A percentile compares a stretch with the other conserved stretches of the same genome.
Conservation (phyloP, 2,888 invertebrate species). For the Tachystola acroxantha region DNA sequence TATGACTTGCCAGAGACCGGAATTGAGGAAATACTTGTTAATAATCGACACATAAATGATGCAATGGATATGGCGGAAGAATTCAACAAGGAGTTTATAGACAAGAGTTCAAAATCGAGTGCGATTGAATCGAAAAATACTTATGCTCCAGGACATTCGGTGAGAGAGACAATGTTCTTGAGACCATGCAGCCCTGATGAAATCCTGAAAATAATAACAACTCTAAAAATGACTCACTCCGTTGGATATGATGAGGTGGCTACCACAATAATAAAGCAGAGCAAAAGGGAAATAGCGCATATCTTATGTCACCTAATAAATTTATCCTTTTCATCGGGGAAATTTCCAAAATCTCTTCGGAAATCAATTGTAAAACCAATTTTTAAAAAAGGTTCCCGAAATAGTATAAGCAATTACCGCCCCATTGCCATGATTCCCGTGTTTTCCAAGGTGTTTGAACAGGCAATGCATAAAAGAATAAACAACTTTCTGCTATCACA, state of each 20-base stretch:
- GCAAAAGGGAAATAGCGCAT: conserved; percentile 1
- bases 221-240: too few relatives aligned
- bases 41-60: background rate
- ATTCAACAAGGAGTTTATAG: conserved; percentile 3
- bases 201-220: too few relatives aligned
- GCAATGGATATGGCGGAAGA: background rate
- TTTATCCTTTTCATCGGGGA: conserved; percentile 5
- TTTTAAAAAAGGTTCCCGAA: conserved; percentile 4
- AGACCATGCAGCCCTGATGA: too few relatives aligned
- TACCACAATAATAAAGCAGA: too few relatives aligned
- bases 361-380: conserved; percentile 6
- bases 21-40: background rate
- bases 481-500: background rate
- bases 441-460: conserved; percentile 10
- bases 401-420: background rate
- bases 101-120: background rate
- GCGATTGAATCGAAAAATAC: too few relatives aligned
- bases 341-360: conserved; percentile 4
- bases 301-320: conserved; percentile 6
- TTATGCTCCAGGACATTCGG: too few relatives aligned
- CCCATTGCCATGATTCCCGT: conserved; percentile 5
- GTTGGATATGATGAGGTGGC: too few relatives aligned
- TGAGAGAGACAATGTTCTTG: too few relatives aligned
- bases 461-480: conserved; percentile 3
- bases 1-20: background rate